Conservation (phyloP, 2,888 invertebrate genomes). For the Acrobasis repandana region DNA sequence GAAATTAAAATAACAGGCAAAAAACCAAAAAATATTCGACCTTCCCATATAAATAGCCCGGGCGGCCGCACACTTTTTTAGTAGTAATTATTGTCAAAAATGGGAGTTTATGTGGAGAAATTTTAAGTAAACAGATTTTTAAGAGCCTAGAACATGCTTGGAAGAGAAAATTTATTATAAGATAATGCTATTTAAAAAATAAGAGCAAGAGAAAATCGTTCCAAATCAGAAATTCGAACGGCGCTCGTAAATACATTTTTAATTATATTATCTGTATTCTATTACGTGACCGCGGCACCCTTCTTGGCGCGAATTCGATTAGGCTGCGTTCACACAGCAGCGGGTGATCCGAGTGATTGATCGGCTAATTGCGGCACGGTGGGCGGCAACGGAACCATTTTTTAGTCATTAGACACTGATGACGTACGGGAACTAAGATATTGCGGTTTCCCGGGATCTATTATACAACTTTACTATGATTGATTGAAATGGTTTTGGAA, state of each 20-base stretch:
- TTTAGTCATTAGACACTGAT: slow-evolving; percentile 46
- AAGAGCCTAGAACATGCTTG: no score
- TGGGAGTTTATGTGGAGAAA: no score
- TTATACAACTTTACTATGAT: no score
- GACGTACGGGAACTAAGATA: slow-evolving; percentile 19
- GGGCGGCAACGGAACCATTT: slow-evolving; percentile 46
- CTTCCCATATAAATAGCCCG: no score
- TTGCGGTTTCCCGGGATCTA: slow-evolving; percentile 6
- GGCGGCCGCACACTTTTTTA: no score
- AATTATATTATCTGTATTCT: slow-evolving; percentile 17
- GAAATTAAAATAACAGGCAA: no score
- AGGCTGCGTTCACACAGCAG: slow-evolving; percentile 34
- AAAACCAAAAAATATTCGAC: no score
- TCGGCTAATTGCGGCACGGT: slow-evolving; percentile 50
- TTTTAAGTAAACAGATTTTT: no score
- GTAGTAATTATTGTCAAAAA: no score
- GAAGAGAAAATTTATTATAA: no score
- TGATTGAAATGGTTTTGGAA: not conserved
- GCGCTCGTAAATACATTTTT: not conserved
- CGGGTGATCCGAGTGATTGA: slow-evolving; percentile 51
- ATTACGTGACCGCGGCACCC: slow-evolving; percentile 26
- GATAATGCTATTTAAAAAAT: not conserved
- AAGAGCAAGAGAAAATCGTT: not conserved
- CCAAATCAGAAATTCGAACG: not conserved
- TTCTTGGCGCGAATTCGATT: slow-evolving; percentile 31